Evolutionary conservation across 2,113 vertebrate genomes (phyloP), one percentile per base, ranked within the genome.

Genomic region (Larimichthys polyactis): DNA sequence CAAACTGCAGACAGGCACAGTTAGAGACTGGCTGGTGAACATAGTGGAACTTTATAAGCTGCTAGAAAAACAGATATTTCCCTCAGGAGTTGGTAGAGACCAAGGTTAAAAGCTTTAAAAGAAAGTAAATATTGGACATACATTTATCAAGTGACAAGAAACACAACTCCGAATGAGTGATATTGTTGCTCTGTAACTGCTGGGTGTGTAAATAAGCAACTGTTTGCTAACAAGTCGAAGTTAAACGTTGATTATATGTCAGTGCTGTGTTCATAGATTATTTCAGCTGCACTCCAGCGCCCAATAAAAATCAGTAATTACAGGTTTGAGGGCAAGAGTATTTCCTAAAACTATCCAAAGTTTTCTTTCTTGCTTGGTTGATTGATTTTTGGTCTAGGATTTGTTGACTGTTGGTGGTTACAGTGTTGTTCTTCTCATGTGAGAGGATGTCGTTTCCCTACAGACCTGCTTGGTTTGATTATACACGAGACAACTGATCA

Each of bases 391-490:
- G 12, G 22, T 65, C 4, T 66, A 43, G 17, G 20, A 80, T 19
- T 20, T 22, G 55, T 59, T 62, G 32, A 54, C 48, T 24, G 16
- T 3, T 32, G 27, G 19, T 32, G 36, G 36, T 14, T 58, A n/a
- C 58, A 67, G 71, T 19, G 27, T 62, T 57, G 86, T 46, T 65
- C 63, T 70, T 49, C 68, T 67, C 67, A 79, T 80, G 69, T 72
- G 78, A 84, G 59, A n/a, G 46, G 82, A 85, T 70, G 81, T 24
- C 60, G 84, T 83, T 82, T 74, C 55, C 64, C 80, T 19, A 65
- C 86, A 58, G 83, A 87, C 82, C 85, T 90, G 91, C 68, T 87
- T 71, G 62, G 46, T 83, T 79, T 82, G 81, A 89, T 89, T 88
- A 88, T 27, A 67, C 81, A 65, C 68, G 17, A 54, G 70, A 77